Percentiles rank a stretch among this genome's conserved stretches.
Conservation (phyloP, 1,140 invertebrate genomes). For the Manduca sexta region DNA sequence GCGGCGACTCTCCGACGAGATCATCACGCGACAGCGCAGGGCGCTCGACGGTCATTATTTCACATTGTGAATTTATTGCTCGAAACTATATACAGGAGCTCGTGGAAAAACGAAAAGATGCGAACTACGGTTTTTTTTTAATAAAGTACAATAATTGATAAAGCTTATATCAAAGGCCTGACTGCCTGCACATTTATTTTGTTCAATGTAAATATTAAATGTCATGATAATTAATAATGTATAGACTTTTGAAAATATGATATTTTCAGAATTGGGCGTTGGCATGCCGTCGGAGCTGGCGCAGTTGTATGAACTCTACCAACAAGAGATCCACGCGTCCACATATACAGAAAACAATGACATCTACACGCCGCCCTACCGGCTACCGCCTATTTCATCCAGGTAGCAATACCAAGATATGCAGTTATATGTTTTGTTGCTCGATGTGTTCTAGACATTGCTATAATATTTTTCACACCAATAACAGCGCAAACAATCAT, state of each 20-base stretch:
- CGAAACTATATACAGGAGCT: not conserved
- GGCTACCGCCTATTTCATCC: constrained; percentile 59
- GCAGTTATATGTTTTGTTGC: not conserved
- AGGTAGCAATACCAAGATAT: constrained; percentile 34
- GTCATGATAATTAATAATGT: no score
- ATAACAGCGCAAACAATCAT: no score
- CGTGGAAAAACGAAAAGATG: no score
- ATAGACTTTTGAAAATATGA: not conserved
- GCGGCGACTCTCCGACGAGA: constrained; percentile 90
- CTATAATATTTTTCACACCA: not conserved
- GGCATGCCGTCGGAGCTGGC: constrained; percentile 84
- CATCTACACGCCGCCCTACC: constrained; percentile 66
- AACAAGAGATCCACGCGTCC: constrained; percentile 87
- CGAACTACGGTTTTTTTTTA: no score
- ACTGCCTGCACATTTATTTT: no score
- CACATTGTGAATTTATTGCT: not conserved
- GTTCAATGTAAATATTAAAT: no score
- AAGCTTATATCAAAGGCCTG: no score
- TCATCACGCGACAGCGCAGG: constrained; percentile 89
- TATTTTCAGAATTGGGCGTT: constrained; percentile 76
- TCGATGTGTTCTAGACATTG: not conserved
- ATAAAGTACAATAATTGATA: no score
- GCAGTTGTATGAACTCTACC: constrained; percentile 89
- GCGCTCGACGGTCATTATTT: constrained; percentile 84
- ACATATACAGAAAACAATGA: constrained; percentile 77